phyloP scores from a whole-genome alignment of 2,113 vertebrate species.

The Heterotilapia buettikoferi region DNA sequence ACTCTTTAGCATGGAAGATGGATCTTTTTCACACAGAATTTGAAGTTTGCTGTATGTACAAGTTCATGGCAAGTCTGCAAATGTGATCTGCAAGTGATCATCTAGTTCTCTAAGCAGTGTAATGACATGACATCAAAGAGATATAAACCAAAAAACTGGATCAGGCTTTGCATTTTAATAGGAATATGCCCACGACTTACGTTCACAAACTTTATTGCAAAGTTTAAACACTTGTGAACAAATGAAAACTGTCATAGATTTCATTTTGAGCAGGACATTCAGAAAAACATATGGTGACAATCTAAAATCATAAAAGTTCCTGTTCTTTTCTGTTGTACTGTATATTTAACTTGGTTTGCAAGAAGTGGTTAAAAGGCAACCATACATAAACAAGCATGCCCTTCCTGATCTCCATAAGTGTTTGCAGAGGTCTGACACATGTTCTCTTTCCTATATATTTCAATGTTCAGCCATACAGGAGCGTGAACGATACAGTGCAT shows the following conservation, averaged over 20 bases:
- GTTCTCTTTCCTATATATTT: not conserved
- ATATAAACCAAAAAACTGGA: not conserved
- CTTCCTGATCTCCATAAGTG: not conserved
- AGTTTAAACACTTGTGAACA: not conserved
- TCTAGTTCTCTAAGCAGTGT: not conserved
- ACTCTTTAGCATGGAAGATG: not conserved
- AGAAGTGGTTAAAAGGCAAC: not conserved
- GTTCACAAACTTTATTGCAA: not conserved
- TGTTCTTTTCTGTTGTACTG: not conserved
- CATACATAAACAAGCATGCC: not conserved
- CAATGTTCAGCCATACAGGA: slow-evolving; percentile 12
- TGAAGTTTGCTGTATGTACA: not conserved
- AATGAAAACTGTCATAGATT: not conserved
- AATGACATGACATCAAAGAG: not conserved
- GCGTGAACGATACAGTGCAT: slow-evolving; percentile 10
- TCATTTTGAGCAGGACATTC: not conserved
- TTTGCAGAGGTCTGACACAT: not conserved
- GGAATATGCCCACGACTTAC: not conserved
- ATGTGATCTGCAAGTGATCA: not conserved
- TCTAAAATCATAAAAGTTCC: not conserved
- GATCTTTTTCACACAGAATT: not conserved
- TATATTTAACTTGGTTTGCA: not conserved
- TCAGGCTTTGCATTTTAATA: not conserved
- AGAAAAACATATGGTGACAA: not conserved
- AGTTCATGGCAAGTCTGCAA: not conserved